phyloP scores from a whole-genome alignment of 2,888 invertebrate species.

The Eupithecia dodoneata region DNA sequence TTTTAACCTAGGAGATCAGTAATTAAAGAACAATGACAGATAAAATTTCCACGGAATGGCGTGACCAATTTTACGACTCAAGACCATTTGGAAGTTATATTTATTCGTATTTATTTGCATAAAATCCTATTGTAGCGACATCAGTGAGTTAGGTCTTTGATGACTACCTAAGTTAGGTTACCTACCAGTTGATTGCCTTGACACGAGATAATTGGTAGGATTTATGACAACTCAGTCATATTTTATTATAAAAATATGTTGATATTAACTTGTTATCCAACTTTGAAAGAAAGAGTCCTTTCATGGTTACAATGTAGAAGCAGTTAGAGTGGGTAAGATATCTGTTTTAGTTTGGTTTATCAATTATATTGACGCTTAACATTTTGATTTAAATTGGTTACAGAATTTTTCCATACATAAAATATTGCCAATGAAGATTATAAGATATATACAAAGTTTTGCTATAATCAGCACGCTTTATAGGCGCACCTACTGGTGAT shows the following conservation, averaged over 20 bases:
- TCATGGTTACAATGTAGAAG: constrained; percentile 19
- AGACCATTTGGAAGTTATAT: not conserved
- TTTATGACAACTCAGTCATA: constrained; percentile 16
- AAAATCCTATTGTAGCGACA: not conserved
- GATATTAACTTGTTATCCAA: not conserved
- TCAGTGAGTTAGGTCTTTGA: not conserved
- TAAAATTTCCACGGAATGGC: not conserved
- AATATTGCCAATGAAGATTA: not conserved
- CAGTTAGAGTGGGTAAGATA: not conserved
- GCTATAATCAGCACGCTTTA: no score
- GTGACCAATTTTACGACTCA: not conserved
- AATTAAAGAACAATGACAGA: not conserved
- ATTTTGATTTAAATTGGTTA: not conserved
- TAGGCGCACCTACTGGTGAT: no score
- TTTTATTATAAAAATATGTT: constrained; percentile 13
- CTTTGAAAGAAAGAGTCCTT: constrained; percentile 8
- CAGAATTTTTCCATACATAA: not conserved
- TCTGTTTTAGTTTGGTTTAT: not conserved
- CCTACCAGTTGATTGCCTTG: constrained; percentile 25
- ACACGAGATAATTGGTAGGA: constrained; percentile 32
- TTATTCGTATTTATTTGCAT: not conserved
- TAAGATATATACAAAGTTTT: no score
- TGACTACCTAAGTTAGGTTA: not conserved
- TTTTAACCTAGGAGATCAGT: not conserved
- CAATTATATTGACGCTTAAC: not conserved